Base-by-base conservation (phyloP, 2,113 vertebrate genomes). In the Lasiurus cinereus region DNA sequence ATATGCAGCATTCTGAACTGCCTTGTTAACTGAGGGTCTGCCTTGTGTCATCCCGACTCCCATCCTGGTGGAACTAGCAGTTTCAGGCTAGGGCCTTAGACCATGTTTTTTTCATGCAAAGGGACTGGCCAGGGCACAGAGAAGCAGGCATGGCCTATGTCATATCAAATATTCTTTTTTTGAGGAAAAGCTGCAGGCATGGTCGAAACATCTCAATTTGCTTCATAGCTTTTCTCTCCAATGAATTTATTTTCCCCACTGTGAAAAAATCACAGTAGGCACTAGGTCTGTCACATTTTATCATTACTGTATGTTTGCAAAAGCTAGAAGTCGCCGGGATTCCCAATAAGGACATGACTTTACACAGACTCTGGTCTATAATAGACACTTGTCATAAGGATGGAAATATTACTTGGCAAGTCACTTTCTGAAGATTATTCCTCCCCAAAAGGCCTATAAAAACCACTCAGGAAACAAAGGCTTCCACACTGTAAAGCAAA, bases 391-490 rank as follows among this genome's bases (percentile, higher is more conserved):
- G 62, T 22, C n/a, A 36, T 22, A 56, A 83, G 21, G 39, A 88
- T 90, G n/a, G 78, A 88, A 86, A 73, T 22, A 46, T 18, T 67
- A 93, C 80, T 93, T 73, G 72, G 56, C 79, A 94, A 85, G 80
- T 86, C 50, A 52, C 54, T 83, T 92, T 93, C 80, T 91, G 69
- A 79, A 83, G 62, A 54, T 85, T 82, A 92, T 59, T 90, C 56
- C 39, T 91, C 64, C 73, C 62, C 59, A 12, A 89, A 84, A 87
- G 8, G 52, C 87, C n/a, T 43, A 84, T 74, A 88, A 88, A 95
- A 96, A 73, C 36, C 8, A 89, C 76, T 54, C 94, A 92, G 72
- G 50, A 92, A 78, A 94, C 73, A 97, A 97, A 86, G 80, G 16
- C 66, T 33, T 84, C 27, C 46, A 67, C 50, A 73, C 67, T 93